These are phyloP conservation scores for Caerostris darwini DNA, from an alignment of 1,140 invertebrate genomes.

Conservation along the genomic window DNA sequence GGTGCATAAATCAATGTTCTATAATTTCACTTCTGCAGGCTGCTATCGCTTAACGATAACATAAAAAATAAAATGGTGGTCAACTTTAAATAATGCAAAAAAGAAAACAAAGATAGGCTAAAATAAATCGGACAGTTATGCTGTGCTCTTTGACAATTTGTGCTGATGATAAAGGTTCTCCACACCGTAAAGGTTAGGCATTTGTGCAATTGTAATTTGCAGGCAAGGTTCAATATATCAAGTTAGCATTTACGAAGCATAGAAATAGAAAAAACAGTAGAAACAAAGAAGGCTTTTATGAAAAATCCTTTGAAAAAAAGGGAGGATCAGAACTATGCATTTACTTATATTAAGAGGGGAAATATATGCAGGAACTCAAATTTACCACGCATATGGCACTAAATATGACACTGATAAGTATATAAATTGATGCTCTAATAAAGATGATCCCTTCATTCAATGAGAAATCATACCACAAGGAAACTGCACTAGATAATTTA, in stretches of 20 bases:
- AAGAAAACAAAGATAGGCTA: constrained; percentile 42
- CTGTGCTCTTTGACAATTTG: constrained; percentile 76
- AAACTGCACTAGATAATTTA: constrained; percentile 75
- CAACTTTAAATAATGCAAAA: neutral
- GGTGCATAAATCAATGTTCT: constrained; percentile 23
- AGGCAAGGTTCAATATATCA: constrained; percentile 33
- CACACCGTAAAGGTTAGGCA: constrained; percentile 75
- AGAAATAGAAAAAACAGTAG: constrained; percentile 64
- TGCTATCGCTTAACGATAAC: constrained; percentile 11
- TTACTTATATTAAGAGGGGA: constrained; percentile 55
- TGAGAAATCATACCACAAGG: constrained; percentile 73
- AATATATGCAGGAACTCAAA: constrained; percentile 75
- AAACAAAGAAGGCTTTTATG: constrained; percentile 44
- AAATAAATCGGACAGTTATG: constrained; percentile 56
- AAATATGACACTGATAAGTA: constrained; percentile 78
- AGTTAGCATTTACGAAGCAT: constrained; percentile 69
- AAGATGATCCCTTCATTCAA: constrained; percentile 76
- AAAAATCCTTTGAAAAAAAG: constrained; percentile 46
- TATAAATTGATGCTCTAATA: constrained; percentile 78
- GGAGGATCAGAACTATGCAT: constrained; percentile 49
- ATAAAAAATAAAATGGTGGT: neutral
- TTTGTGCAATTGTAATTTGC: constrained; percentile 57
- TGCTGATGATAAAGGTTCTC: constrained; percentile 51
- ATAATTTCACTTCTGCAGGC: constrained; percentile 42
- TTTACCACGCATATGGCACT: constrained; percentile 77